These are phyloP conservation scores for Atherinomorus stipes DNA, from an alignment of 2,113 vertebrate genomes.

Conservation along the genomic window DNA sequence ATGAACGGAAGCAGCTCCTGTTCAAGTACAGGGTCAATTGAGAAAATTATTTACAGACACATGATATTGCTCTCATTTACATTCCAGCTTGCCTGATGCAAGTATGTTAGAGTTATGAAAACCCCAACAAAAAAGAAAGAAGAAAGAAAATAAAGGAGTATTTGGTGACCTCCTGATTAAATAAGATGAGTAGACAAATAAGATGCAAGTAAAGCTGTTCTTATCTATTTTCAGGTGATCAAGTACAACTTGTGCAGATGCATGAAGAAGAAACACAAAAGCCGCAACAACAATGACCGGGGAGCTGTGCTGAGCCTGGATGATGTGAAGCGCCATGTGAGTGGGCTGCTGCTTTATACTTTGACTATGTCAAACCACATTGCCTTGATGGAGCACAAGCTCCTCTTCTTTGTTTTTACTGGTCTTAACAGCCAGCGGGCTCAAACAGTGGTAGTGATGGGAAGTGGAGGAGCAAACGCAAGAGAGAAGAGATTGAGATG, in stretches of 20 bases:
- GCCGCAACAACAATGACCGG: slow-evolving; percentile 94
- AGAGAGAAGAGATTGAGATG: slow-evolving; percentile 23
- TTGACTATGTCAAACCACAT: slow-evolving; percentile 39
- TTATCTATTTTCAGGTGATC: slow-evolving; percentile 86
- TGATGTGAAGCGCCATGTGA: slow-evolving; percentile 96
- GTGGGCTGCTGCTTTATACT: slow-evolving; percentile 70
- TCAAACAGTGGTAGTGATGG: background rate
- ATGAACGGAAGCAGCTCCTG: background rate
- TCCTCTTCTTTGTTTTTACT: slow-evolving; percentile 36
- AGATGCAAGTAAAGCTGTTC: slow-evolving; percentile 8
- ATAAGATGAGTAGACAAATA: background rate
- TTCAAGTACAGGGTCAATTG: slow-evolving; percentile 7
- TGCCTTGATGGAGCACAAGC: slow-evolving; percentile 30
- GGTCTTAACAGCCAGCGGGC: background rate
- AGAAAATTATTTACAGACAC: slow-evolving; percentile 14
- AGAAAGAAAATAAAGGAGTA: background rate
- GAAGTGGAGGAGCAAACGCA: slow-evolving; percentile 11
- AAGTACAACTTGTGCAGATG: slow-evolving; percentile 93
- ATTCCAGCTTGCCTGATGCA: slow-evolving; percentile 15
- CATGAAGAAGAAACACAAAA: slow-evolving; percentile 92
- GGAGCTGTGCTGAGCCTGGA: slow-evolving; percentile 96
- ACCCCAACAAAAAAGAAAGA: background rate
- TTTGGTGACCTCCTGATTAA: background rate
- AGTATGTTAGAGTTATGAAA: slow-evolving; percentile 11
- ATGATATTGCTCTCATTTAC: slow-evolving; percentile 45